Base-by-base conservation (phyloP, 1,140 invertebrate species). In the Tetraneura akinire region DNA sequence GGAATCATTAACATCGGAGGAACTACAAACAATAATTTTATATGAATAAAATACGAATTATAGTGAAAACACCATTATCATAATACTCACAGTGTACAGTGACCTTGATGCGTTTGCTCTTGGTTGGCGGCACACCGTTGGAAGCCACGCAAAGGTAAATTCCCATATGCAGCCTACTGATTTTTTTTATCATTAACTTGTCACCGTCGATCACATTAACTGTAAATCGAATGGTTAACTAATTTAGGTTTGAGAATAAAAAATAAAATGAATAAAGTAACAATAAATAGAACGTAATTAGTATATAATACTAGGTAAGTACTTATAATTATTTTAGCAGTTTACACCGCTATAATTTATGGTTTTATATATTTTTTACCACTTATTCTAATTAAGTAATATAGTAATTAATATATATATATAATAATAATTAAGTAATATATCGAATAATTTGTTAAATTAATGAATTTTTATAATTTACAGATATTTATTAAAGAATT, bases 121-220 rank as follows among this genome's bases (percentile, higher is more conserved):
- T 93, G 18, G 92, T 92, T n/a, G 94, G 94, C 49, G 93, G 93
- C 2, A 96, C 93, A 57, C 93, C 92, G 84, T 94, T 94, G 51
- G 91, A 92, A 16, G 93, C 94, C 70, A 96, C 94, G 84, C 94
- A 96, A 55, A 96, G 87, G 86, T 95, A 96, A 18, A 92, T 90
- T 3, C 93, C 94, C 94, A 96, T 96, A 84, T 96, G 94, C 23
- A 96, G 88, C 62, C 94, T 89, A 81, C 93, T 95, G 80, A 96
- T 93, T 89, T 95, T 95, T 18, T 90, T 91, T 81, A 96, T 93
- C 81, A 92, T 91, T 82, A 96, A 87, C 60, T 92, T 88, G 85
- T 95, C 93, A 9, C 94, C 94, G 84, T 95, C 92, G 13, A 95
- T 92, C 16, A 93, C 91, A 84, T 93, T 94, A 21, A 94, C 94